A percentile compares a stretch with the other conserved stretches of the same genome.
Conservation (phyloP, 2,797 vertebrate species). For the Microctenopoma steveboyesi region DNA sequence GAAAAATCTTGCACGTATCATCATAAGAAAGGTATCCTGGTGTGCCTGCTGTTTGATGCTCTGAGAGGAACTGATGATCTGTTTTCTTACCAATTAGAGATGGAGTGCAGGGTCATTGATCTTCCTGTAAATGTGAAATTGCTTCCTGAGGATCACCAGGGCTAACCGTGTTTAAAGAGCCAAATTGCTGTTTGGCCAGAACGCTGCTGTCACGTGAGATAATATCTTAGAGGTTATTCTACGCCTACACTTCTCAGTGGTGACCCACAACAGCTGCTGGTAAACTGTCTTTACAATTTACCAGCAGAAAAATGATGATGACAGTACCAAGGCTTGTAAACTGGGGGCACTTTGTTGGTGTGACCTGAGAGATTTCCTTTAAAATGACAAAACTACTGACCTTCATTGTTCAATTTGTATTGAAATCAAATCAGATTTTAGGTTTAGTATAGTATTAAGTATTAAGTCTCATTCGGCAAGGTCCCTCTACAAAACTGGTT, state of each 20-base stretch:
- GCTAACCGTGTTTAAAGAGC: slow-evolving; percentile 61
- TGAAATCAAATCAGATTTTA: slow-evolving; percentile 9
- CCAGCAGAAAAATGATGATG: neutral
- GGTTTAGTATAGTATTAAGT: slow-evolving; percentile 4
- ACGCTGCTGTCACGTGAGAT: slow-evolving; percentile 29
- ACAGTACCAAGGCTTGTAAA: slow-evolving; percentile 24
- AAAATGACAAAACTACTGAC: neutral
- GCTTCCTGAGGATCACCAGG: slow-evolving; percentile 63
- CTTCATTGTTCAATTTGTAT: slow-evolving; percentile 9
- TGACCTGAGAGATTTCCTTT: neutral
- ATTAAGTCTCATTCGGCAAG: slow-evolving; percentile 24
- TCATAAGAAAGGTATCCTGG: slow-evolving; percentile 23
- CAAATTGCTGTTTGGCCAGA: slow-evolving; percentile 50
- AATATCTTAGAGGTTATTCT: slow-evolving; percentile 42
- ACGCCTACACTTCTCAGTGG: slow-evolving; percentile 22
- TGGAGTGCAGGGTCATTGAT: slow-evolving; percentile 64
- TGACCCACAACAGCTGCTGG: slow-evolving; percentile 6
- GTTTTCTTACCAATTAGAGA: slow-evolving; percentile 72
- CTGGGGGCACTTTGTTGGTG: neutral
- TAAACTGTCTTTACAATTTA: slow-evolving; percentile 7
- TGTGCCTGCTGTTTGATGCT: slow-evolving; percentile 45
- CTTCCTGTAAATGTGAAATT: slow-evolving; percentile 68
- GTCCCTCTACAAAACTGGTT: slow-evolving; percentile 30
- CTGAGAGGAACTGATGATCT: slow-evolving; percentile 53
- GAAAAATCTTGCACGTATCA: slow-evolving; percentile 32